Evolutionary conservation across 2,888 invertebrate species (phyloP), one percentile per base, ranked within the genome.

Genomic region (Xanthia togata): DNA sequence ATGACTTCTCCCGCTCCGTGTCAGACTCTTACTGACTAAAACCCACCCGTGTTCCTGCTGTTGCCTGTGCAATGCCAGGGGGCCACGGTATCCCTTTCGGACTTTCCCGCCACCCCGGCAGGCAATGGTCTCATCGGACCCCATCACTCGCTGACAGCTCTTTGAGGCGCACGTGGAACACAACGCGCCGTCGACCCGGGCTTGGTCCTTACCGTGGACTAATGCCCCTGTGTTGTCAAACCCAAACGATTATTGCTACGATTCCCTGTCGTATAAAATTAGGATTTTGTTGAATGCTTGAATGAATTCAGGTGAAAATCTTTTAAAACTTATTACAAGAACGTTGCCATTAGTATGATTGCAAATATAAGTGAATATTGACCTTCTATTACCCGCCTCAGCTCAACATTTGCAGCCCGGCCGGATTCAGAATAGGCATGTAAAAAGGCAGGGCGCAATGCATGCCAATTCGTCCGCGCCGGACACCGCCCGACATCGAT

Each of bases 401-500:
- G 75, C 89, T 84, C 76, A 55, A 84, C n/a, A 35, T 79, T 90
- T 89, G 82, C 5, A 69, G 47, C 68, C 65, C 41, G 76, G 86
- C 87, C 85, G 89, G 90, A 89, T 90, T 91, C 85, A 90, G 93
- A 91, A 93, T 93, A 93, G 94, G 93, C 93, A 93, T 94, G 94
- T 95, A 95, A 95, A 96, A 95, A 95, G 93, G 93, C 88, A 86
- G 88, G 91, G 91, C 92, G 94, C 94, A 95, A 95, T 96, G 95
- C 95, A 96, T 96, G 95, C 95, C 95, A 96, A 95, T 94, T 95
- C 93, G 91, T 92, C 92, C 91, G 88, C 85, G 88, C 91, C 90
- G 93, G 93, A 92, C 93, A 90, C 88, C 88, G 90, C 90, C 90
- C 93, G 92, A 90, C 92, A 87, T 88, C 83, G 82, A 80, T 41